Evolutionary conservation across 2,888 invertebrate species (phyloP).

Genomic region (Patella caerulea): DNA sequence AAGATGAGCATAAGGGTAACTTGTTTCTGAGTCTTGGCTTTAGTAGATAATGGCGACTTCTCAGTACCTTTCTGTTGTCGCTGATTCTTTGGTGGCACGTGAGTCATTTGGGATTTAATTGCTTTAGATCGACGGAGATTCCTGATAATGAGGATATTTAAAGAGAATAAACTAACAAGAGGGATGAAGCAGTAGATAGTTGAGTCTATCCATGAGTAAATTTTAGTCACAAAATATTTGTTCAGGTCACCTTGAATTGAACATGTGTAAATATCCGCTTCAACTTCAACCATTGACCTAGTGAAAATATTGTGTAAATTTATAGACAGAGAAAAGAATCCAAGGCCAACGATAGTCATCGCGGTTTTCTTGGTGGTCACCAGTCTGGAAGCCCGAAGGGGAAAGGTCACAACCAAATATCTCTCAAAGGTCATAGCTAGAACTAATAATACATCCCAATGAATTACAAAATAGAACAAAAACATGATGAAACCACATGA

Average conservation of each 20-base stretch:
- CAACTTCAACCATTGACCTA: conserved; percentile 13
- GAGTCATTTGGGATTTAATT: conserved; percentile 22
- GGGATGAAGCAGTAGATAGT: conserved; percentile 37
- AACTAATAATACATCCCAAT: conserved; percentile 31
- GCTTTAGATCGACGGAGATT: conserved; percentile 20
- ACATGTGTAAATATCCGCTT: background rate
- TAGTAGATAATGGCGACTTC: too few relatives aligned
- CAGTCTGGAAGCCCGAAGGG: conserved; percentile 21
- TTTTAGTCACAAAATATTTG: conserved; percentile 24
- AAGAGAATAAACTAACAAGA: conserved; percentile 23
- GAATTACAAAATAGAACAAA: conserved; percentile 33
- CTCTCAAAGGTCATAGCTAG: conserved; percentile 36
- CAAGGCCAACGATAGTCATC: conserved; percentile 15
- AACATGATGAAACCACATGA: conserved; percentile 29
- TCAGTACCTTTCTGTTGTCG: background rate
- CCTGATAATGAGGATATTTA: conserved; percentile 32
- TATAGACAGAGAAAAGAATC: conserved; percentile 18
- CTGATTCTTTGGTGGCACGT: background rate
- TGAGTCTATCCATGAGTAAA: conserved; percentile 39
- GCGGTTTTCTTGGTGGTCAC: conserved; percentile 19
- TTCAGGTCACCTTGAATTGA: conserved; percentile 17
- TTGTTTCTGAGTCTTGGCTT: conserved; percentile 12
- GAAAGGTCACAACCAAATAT: conserved; percentile 32
- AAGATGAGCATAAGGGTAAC: conserved; percentile 33
- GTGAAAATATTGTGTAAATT: conserved; percentile 34